Conservation (phyloP, 2,797 vertebrate species). For the Pempheris klunzingeri region DNA sequence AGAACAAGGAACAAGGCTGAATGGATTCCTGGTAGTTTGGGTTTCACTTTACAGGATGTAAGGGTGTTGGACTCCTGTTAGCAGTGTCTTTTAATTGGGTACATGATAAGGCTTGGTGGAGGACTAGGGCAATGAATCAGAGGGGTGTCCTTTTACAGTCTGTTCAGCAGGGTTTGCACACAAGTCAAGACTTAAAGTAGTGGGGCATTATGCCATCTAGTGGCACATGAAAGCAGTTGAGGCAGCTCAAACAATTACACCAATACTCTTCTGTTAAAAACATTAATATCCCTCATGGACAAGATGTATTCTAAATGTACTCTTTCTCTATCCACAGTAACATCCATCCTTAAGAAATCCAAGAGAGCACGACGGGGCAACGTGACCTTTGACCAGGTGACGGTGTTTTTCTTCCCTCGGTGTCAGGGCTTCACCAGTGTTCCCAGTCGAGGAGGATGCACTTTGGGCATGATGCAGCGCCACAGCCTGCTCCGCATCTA, state of each 20-base stretch:
- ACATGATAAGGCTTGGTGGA: slow-evolving; percentile 67
- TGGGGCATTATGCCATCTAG: slow-evolving; percentile 67
- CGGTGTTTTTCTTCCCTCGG: slow-evolving; percentile 96
- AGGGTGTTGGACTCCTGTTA: slow-evolving; percentile 64
- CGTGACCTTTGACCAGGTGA: slow-evolving; percentile 94
- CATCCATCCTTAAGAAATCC: slow-evolving; percentile 93
- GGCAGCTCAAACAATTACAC: neutral
- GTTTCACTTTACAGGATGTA: slow-evolving; percentile 75
- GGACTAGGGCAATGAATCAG: slow-evolving; percentile 65
- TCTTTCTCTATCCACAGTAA: slow-evolving; percentile 82
- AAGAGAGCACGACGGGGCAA: slow-evolving; percentile 88
- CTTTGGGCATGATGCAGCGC: slow-evolving; percentile 93
- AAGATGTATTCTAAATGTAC: slow-evolving; percentile 12
- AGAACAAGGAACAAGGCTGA: slow-evolving; percentile 50
- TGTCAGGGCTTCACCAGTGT: slow-evolving; percentile 99
- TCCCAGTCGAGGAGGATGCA: slow-evolving; percentile 95
- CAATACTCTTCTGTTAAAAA: neutral
- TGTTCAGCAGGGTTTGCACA: slow-evolving; percentile 41
- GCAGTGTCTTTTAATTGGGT: slow-evolving; percentile 73
- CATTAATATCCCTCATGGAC: neutral
- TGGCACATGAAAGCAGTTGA: slow-evolving; percentile 41
- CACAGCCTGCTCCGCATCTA: slow-evolving; percentile 90
- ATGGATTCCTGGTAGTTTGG: slow-evolving; percentile 60
- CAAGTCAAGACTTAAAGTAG: neutral
- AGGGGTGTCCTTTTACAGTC: slow-evolving; percentile 72